Conservation (phyloP, 2,113 vertebrate genomes). For the Rhodinocichla rosea region DNA sequence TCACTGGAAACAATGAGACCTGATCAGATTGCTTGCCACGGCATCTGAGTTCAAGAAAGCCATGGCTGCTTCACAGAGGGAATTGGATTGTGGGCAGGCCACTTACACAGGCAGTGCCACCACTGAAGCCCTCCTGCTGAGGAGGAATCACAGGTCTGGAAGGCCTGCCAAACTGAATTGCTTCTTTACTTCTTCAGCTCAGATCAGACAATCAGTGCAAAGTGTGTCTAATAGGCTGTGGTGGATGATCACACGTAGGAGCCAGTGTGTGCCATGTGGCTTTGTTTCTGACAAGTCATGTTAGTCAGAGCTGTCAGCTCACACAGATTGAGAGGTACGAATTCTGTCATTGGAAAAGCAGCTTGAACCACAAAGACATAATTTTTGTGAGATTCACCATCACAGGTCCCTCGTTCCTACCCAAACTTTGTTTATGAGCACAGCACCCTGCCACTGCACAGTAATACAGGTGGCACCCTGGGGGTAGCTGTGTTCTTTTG, state of each 20-base stretch:
- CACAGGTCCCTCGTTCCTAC: rapidly evolving
- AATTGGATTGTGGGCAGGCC: neutral
- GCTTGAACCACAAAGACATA: neutral
- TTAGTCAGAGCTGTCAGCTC: neutral
- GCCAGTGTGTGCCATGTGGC: neutral
- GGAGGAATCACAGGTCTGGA: neutral
- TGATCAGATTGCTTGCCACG: neutral
- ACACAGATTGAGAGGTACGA: neutral
- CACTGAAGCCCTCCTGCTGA: neutral
- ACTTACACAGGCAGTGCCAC: neutral
- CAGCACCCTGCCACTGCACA: neutral
- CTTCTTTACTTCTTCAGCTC: neutral
- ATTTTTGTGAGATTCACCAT: neutral
- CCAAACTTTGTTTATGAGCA: neutral
- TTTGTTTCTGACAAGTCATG: neutral
- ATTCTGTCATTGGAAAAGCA: neutral
- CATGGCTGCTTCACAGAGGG: neutral
- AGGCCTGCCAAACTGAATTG: neutral
- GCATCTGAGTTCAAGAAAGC: neutral
- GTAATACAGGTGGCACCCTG: neutral
- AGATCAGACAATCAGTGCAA: neutral
- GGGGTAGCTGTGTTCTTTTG: neutral
- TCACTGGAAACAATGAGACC: neutral
- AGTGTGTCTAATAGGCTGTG: neutral
- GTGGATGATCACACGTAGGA: neutral